A percentile compares a stretch with the other conserved stretches of the same genome.
These are phyloP conservation scores for Philereme transversata DNA, from an alignment of 2,888 invertebrate species.

Conservation along the genomic window DNA sequence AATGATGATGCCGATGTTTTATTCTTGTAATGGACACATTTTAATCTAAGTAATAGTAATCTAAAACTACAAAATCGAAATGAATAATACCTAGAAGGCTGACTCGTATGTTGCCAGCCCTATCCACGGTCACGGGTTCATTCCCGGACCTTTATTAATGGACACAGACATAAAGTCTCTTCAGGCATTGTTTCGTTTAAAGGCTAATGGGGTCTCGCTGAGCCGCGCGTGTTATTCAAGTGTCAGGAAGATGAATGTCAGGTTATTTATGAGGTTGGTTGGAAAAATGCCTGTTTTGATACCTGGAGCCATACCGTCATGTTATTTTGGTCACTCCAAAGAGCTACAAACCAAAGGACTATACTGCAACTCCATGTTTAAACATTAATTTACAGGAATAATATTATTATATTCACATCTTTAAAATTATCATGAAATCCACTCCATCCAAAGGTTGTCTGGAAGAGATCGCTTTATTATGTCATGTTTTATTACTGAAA, in stretches of 20 bases:
- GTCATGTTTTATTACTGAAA: too few relatives aligned
- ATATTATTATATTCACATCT: too few relatives aligned
- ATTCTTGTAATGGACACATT: too few relatives aligned
- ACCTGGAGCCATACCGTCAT: constrained; percentile 35
- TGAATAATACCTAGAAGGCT: neutral
- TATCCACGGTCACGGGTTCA: constrained; percentile 37
- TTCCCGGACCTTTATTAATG: constrained; percentile 61
- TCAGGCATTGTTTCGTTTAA: constrained; percentile 70
- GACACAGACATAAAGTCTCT: constrained; percentile 59
- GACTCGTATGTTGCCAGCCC: neutral
- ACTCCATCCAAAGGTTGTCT: too few relatives aligned
- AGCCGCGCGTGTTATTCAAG: constrained; percentile 71
- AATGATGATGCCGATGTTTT: too few relatives aligned
- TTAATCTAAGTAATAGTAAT: too few relatives aligned
- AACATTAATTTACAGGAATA: too few relatives aligned
- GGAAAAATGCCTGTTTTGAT: constrained; percentile 60
- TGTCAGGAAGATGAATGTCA: constrained; percentile 78
- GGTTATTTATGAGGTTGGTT: constrained; percentile 70
- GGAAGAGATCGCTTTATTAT: too few relatives aligned
- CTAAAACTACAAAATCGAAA: neutral
- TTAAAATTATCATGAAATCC: too few relatives aligned
- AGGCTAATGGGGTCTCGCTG: constrained; percentile 72
- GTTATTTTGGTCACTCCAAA: too few relatives aligned
- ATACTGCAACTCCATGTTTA: too few relatives aligned
- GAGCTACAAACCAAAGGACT: too few relatives aligned